Conservation (phyloP, 1,140 invertebrate genomes). For the Dermatophagoides farinae region DNA sequence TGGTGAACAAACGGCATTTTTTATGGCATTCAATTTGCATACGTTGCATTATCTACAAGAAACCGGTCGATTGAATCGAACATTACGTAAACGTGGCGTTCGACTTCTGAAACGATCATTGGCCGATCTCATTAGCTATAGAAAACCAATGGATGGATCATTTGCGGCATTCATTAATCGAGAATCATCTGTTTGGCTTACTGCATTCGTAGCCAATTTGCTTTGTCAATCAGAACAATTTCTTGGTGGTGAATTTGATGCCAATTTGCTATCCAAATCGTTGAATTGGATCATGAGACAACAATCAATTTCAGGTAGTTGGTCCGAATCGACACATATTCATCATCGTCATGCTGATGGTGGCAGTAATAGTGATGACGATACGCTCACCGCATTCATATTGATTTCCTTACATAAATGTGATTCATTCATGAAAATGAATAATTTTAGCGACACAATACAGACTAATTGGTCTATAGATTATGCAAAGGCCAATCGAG, state of each 20-base stretch:
- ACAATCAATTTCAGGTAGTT: slow-evolving; percentile 22
- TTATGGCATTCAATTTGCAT: slow-evolving; percentile 26
- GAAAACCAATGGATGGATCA: slow-evolving; percentile 25
- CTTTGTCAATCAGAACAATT: slow-evolving; percentile 24
- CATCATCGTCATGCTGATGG: slow-evolving; percentile 23
- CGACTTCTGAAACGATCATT: slow-evolving; percentile 17
- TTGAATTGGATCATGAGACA: slow-evolving; percentile 22
- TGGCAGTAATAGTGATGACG: slow-evolving; percentile 14
- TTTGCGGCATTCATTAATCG: slow-evolving; percentile 23
- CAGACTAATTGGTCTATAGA: no score
- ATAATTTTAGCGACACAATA: no score
- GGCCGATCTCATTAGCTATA: slow-evolving; percentile 22
- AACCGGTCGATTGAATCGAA: slow-evolving; percentile 19
- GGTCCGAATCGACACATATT: slow-evolving; percentile 21
- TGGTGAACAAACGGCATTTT: slow-evolving; percentile 28
- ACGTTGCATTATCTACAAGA: slow-evolving; percentile 24
- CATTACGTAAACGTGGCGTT: slow-evolving; percentile 21
- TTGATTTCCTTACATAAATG: slow-evolving; percentile 18
- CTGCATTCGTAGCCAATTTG: slow-evolving; percentile 27
- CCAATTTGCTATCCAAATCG: slow-evolving; percentile 20
- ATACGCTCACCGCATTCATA: slow-evolving; percentile 18
- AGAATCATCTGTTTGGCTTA: slow-evolving; percentile 27
- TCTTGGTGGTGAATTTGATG: slow-evolving; percentile 21
- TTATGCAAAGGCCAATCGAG: no score
- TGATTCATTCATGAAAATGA: neutral